Evolutionary conservation across 2,888 invertebrate genomes (phyloP).

Genomic region (Malthinus flaveolus): DNA sequence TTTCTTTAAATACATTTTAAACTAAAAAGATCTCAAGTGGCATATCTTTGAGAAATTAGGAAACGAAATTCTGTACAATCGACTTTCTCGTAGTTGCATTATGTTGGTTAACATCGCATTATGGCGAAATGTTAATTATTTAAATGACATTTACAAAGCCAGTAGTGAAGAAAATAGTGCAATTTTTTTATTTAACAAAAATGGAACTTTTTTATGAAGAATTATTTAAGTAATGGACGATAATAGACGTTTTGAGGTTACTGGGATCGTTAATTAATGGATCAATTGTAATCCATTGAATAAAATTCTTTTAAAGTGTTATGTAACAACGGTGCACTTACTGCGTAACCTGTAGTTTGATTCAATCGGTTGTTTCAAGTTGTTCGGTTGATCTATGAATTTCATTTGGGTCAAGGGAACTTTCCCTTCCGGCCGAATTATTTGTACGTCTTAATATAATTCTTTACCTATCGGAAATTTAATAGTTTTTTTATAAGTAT

Average conservation of each 20-base stretch:
- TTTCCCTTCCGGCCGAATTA: constrained; percentile 46
- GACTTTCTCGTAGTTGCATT: constrained; percentile 24
- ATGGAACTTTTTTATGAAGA: neutral
- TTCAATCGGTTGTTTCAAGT: constrained; percentile 20
- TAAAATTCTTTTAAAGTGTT: constrained; percentile 8
- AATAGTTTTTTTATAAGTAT: neutral
- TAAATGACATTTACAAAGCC: constrained; percentile 19
- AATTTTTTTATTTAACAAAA: neutral
- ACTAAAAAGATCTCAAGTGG: neutral
- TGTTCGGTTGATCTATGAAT: constrained; percentile 30
- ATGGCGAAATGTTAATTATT: constrained; percentile 19
- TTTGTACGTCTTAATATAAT: constrained; percentile 13
- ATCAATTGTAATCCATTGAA: constrained; percentile 26
- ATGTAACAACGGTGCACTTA: constrained; percentile 15
- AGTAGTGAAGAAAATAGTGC: neutral
- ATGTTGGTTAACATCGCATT: constrained; percentile 25
- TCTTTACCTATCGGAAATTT: constrained; percentile 20
- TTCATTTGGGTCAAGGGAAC: constrained; percentile 49
- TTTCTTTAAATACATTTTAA: neutral
- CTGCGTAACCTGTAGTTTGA: constrained; percentile 22
- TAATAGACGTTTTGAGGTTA: constrained; percentile 30
- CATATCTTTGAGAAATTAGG: constrained; percentile 2
- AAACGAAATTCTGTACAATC: constrained; percentile 20
- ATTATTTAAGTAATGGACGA: neutral
- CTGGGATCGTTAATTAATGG: constrained; percentile 21